These are phyloP conservation scores for Pollicipes pollicipes DNA, from an alignment of 1,140 invertebrate genomes.

Conservation along the genomic window DNA sequence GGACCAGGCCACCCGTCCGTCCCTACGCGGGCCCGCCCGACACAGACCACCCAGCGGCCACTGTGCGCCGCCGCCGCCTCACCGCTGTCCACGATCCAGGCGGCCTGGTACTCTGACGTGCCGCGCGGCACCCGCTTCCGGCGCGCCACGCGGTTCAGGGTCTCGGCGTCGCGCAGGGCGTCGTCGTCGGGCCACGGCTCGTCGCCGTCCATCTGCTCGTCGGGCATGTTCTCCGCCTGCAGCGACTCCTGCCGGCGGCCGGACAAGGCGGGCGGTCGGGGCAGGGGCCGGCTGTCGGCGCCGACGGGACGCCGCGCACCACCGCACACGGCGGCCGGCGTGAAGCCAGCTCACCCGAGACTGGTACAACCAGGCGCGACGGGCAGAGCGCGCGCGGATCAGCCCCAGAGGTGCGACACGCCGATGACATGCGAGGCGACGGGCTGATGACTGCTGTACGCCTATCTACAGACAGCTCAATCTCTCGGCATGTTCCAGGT, in stretches of 20 bases:
- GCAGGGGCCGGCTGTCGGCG: constrained; percentile 4
- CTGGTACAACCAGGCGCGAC: neutral
- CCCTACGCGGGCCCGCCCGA: no score
- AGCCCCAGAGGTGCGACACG: neutral
- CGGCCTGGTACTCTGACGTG: constrained; percentile 88
- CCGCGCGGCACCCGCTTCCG: constrained; percentile 78
- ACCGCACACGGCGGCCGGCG: neutral
- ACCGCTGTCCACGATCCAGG: constrained; percentile 67
- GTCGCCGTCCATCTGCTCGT: constrained; percentile 75
- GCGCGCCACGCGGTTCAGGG: constrained; percentile 32
- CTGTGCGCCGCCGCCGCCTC: neutral
- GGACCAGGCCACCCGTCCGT: no score
- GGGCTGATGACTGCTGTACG: constrained; percentile 4
- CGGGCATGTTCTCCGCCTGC: constrained; percentile 56
- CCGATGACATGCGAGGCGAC: neutral
- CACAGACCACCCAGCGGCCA: no score
- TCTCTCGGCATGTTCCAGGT: neutral
- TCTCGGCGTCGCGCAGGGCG: constrained; percentile 52
- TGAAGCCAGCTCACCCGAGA: neutral
- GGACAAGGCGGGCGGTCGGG: no score
- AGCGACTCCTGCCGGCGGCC: constrained; percentile 41
- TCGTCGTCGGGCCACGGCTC: constrained; percentile 91
- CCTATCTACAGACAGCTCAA: neutral
- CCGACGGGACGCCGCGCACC: no score
- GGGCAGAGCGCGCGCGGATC: neutral